Evolutionary conservation across 2,888 invertebrate species (phyloP).

Genomic region (Philereme transversata): DNA sequence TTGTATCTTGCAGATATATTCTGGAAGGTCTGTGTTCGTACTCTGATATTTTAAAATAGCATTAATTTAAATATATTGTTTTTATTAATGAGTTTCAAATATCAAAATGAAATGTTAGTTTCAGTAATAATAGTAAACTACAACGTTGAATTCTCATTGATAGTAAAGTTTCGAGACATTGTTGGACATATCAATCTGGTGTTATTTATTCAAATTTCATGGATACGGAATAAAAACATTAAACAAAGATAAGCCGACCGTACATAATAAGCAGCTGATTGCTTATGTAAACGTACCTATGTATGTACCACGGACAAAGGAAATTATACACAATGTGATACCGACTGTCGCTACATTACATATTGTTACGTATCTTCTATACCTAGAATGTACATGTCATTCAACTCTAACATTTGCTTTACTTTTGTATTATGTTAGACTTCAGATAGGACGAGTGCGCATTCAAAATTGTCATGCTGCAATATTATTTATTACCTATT

Average conservation of each 20-base stretch:
- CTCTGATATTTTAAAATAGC: no score
- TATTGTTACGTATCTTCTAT: slow-evolving; percentile 27
- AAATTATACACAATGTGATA: slow-evolving; percentile 31
- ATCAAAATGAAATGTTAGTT: no score
- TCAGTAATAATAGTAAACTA: no score
- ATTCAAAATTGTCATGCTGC: no score
- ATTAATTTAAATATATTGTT: no score
- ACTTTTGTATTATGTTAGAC: slow-evolving; percentile 16
- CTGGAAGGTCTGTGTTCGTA: no score
- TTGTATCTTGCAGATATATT: no score
- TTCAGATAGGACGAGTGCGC: not conserved
- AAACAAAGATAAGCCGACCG: slow-evolving; percentile 41
- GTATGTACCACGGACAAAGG: slow-evolving; percentile 43
- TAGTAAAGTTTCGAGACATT: no score
- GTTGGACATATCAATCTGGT: slow-evolving; percentile 4
- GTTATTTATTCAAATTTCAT: slow-evolving; percentile 24
- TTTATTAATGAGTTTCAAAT: no score
- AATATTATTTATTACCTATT: no score
- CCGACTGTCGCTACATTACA: slow-evolving; percentile 19
- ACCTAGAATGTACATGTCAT: slow-evolving; percentile 30
- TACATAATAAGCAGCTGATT: slow-evolving; percentile 51
- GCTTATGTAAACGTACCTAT: slow-evolving; percentile 38
- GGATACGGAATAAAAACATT: slow-evolving; percentile 34
- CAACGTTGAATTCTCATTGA: no score
- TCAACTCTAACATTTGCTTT: slow-evolving; percentile 28